phyloP scores from a whole-genome alignment of 2,113 vertebrate species.

The Pygoscelis adeliae region DNA sequence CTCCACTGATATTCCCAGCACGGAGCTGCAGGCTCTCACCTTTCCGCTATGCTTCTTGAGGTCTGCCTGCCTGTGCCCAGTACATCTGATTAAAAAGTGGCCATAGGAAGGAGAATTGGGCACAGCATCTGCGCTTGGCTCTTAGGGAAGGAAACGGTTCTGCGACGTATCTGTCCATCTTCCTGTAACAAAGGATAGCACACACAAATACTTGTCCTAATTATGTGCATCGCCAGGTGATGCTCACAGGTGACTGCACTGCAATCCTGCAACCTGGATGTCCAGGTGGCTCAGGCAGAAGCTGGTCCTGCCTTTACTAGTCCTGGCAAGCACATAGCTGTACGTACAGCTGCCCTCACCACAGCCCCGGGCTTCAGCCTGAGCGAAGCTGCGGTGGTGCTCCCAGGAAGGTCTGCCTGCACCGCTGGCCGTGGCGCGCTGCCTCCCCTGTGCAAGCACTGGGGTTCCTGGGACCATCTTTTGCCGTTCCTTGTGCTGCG shows the following conservation, averaged over 20 bases:
- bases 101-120: background rate
- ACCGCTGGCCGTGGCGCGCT: fast-evolving
- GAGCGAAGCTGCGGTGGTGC: fast-evolving
- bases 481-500: background rate
- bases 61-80: background rate
- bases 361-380: background rate
- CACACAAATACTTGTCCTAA: background rate
- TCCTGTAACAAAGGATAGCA: background rate
- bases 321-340: background rate
- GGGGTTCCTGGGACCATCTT: background rate
- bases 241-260: background rate
- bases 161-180: background rate
- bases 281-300: background rate
- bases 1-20: slow-evolving; percentile 19
- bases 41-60: background rate
- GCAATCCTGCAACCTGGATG: background rate
- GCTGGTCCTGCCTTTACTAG: background rate
- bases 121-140: background rate
- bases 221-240: background rate
- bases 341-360: background rate
- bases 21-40: background rate
- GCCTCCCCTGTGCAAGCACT: fast-evolving
- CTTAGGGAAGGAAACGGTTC: background rate
- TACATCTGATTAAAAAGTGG: background rate
- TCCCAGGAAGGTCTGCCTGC: background rate